phyloP scores from a whole-genome alignment of 2,113 vertebrate species.

The Eclectus roratus region DNA sequence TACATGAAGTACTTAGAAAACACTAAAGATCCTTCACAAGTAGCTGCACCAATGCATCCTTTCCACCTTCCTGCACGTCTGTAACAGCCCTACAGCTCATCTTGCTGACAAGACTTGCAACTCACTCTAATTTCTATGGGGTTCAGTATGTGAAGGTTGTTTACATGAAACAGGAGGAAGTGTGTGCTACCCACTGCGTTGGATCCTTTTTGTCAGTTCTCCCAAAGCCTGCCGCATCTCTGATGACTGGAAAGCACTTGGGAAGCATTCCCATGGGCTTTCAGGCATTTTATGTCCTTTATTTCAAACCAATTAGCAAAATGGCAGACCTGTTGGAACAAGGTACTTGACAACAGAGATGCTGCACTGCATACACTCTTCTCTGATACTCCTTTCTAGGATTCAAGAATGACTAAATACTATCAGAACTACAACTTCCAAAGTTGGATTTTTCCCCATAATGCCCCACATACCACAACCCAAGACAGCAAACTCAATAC shows the following conservation, averaged over 20 bases:
- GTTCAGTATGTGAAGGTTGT: background rate
- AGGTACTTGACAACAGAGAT: background rate
- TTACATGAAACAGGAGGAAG: background rate
- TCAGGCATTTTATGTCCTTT: background rate
- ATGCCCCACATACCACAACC: background rate
- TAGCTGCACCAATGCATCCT: background rate
- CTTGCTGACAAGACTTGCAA: background rate
- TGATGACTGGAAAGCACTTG: background rate
- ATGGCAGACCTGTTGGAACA: background rate
- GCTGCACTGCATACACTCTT: background rate
- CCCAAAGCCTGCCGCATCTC: background rate
- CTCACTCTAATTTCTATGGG: background rate
- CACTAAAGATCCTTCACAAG: background rate
- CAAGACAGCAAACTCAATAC: background rate
- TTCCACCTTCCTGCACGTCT: background rate
- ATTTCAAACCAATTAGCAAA: background rate
- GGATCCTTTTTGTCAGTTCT: background rate
- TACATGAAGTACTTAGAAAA: background rate
- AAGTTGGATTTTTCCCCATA: background rate
- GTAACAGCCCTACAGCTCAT: background rate
- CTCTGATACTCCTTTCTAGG: background rate
- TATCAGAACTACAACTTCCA: background rate
- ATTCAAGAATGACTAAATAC: background rate
- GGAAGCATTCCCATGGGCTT: background rate
- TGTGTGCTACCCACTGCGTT: fast-evolving